Conservation (phyloP, 1,140 invertebrate genomes). For the Drosophila ogumai region DNA sequence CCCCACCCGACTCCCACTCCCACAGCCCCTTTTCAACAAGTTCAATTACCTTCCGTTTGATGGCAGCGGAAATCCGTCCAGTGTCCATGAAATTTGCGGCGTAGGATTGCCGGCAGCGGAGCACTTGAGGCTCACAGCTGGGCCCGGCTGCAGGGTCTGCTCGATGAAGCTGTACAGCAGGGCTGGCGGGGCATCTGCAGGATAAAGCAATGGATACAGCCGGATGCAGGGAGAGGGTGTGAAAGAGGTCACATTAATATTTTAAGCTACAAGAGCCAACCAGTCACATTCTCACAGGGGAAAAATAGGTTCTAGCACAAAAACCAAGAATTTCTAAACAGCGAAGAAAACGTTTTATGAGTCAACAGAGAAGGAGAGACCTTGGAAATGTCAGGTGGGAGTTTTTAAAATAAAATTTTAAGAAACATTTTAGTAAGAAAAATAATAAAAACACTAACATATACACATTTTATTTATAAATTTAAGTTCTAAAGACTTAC, state of each 20-base stretch:
- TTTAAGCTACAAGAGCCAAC: conserved; percentile 47
- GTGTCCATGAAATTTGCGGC: conserved; percentile 92
- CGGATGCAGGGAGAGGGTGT: conserved; percentile 19
- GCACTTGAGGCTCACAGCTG: conserved; percentile 94
- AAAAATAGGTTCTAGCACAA: conserved; percentile 7
- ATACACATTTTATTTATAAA: not conserved
- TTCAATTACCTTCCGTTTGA: conserved; percentile 89
- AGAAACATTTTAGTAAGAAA: not conserved
- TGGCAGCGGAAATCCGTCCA: conserved; percentile 92
- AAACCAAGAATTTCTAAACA: conserved; percentile 5
- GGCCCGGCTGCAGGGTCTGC: conserved; percentile 92
- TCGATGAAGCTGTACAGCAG: conserved; percentile 93
- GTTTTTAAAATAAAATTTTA: not conserved
- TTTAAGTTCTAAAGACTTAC: conserved; percentile 85
- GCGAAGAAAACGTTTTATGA: conserved; percentile 2
- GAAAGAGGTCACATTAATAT: conserved; percentile 72
- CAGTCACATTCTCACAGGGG: conserved; percentile 2
- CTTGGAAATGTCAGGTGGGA: not conserved
- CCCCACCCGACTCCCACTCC: not conserved
- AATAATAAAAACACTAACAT: not conserved
- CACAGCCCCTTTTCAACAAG: conserved; percentile 74
- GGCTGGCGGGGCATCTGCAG: conserved; percentile 92
- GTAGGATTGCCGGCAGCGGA: conserved; percentile 94
- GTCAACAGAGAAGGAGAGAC: not conserved
- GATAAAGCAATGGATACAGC: conserved; percentile 3